A percentile compares a stretch with the other conserved stretches of the same genome.
These are phyloP conservation scores for Scaptomyza montana DNA, from an alignment of 1,140 invertebrate species.

Conservation along the genomic window DNA sequence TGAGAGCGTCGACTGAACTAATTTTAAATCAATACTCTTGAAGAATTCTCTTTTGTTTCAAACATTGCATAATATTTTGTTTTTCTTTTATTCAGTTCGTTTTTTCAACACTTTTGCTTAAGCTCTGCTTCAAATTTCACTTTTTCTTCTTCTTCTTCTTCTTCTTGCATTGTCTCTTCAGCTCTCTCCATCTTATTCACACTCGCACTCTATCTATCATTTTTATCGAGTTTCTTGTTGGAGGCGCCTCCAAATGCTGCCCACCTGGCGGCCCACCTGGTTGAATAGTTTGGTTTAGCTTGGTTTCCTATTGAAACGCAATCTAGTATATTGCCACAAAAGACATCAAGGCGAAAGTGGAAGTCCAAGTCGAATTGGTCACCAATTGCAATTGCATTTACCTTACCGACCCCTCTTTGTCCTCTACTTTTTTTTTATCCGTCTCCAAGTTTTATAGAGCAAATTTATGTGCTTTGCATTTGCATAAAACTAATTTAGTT, in stretches of 20 bases:
- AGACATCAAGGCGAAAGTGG: slow-evolving; percentile 64
- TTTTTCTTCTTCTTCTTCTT: slow-evolving; percentile 16
- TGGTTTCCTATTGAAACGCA: slow-evolving; percentile 33
- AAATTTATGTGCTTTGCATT: slow-evolving; percentile 77
- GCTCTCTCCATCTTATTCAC: not conserved
- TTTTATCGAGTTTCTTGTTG: slow-evolving; percentile 12
- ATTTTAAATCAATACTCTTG: not conserved
- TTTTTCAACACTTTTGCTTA: slow-evolving; percentile 5
- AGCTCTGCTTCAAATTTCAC: slow-evolving; percentile 21
- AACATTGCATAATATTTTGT: slow-evolving; percentile 8
- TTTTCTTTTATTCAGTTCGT: not conserved
- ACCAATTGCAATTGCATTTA: slow-evolving; percentile 32
- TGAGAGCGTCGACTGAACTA: too few relatives aligned
- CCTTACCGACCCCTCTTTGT: not conserved
- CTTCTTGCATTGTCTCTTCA: not conserved
- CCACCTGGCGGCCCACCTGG: slow-evolving; percentile 51
- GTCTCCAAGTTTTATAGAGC: slow-evolving; percentile 58
- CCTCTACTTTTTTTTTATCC: not conserved
- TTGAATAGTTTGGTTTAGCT: not conserved
- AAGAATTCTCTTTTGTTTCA: not conserved
- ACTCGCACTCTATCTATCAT: slow-evolving; percentile 7
- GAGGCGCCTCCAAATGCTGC: not conserved
- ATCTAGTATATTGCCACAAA: slow-evolving; percentile 32
- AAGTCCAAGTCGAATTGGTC: slow-evolving; percentile 46
- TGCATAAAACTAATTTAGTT: slow-evolving; percentile 77